Percentiles rank a stretch among this genome's conserved stretches.
Conservation (phyloP, 2,888 invertebrate genomes). For the Drosophila hamatofila region DNA sequence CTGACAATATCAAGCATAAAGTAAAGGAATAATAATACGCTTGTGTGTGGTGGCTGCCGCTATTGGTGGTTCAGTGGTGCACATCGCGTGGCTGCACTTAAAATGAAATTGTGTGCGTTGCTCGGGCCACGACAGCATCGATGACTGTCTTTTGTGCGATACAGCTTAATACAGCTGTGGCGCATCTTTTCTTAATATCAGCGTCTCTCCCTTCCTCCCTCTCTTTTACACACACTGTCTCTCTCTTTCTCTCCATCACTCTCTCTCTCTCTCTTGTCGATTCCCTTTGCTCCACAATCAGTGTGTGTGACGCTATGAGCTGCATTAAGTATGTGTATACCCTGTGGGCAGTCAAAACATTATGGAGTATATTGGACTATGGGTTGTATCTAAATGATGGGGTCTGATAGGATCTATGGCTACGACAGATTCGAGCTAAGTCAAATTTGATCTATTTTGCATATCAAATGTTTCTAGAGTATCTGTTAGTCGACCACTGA, state of each 20-base stretch:
- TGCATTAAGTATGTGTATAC: conserved; percentile 55
- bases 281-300: conserved; percentile 7
- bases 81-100: conserved; percentile 59
- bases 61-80: conserved; percentile 20
- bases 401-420: background rate
- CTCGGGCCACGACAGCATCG: conserved; percentile 24
- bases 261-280: conserved; percentile 1
- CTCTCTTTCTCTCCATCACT: background rate
- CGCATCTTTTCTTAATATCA: conserved; percentile 13
- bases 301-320: conserved; percentile 59
- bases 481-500: background rate
- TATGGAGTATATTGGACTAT: background rate
- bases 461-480: background rate
- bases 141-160: conserved; percentile 39
- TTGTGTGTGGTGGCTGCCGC: background rate
- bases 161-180: conserved; percentile 12
- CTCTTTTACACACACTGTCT: background rate
- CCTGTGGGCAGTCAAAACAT: background rate
- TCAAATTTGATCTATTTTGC: no score
- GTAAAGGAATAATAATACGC: background rate
- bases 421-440: background rate
- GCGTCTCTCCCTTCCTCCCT: background rate
- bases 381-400: background rate
- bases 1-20: background rate
- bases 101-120: conserved; percentile 51